These are phyloP conservation scores for Asarcornis scutulata DNA, from an alignment of 2,113 vertebrate species.

Conservation along the genomic window DNA sequence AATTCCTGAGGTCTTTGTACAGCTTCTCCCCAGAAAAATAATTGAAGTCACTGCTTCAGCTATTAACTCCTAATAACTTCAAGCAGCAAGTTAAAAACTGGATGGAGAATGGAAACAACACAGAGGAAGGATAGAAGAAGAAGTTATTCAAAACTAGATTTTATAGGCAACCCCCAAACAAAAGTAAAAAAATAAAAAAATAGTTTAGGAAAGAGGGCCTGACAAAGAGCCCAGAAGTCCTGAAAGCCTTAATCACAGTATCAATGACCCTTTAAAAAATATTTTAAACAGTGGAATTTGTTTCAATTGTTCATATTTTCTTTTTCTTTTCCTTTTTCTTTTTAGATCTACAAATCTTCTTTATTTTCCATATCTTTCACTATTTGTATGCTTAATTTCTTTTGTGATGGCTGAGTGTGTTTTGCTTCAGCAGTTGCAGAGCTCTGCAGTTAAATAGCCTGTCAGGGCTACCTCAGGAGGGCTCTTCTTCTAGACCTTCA, in stretches of 20 bases:
- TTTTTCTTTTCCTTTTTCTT: neutral
- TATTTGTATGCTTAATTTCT: neutral
- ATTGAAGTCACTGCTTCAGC: neutral
- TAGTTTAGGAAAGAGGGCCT: neutral
- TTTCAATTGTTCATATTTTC: neutral
- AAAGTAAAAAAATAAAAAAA: neutral
- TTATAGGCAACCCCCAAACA: neutral
- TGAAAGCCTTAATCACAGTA: neutral
- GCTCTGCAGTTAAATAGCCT: slow-evolving; percentile 23
- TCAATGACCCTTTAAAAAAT: neutral
- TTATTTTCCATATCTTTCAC: slow-evolving; percentile 39
- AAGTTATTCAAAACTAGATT: neutral
- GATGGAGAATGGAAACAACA: neutral
- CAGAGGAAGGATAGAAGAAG: neutral
- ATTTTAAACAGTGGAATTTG: neutral
- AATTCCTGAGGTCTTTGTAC: rapidly evolving
- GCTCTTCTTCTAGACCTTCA: neutral
- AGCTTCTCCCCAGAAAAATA: neutral
- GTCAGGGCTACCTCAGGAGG: slow-evolving; percentile 34
- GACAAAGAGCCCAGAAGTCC: neutral
- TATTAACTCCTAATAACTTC: neutral
- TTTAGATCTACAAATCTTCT: neutral
- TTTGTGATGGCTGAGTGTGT: slow-evolving; percentile 20
- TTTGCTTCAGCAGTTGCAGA: slow-evolving; percentile 38
- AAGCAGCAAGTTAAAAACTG: neutral